phyloP scores from a whole-genome alignment of 2,113 vertebrate genomes.

The Indicator indicator region DNA sequence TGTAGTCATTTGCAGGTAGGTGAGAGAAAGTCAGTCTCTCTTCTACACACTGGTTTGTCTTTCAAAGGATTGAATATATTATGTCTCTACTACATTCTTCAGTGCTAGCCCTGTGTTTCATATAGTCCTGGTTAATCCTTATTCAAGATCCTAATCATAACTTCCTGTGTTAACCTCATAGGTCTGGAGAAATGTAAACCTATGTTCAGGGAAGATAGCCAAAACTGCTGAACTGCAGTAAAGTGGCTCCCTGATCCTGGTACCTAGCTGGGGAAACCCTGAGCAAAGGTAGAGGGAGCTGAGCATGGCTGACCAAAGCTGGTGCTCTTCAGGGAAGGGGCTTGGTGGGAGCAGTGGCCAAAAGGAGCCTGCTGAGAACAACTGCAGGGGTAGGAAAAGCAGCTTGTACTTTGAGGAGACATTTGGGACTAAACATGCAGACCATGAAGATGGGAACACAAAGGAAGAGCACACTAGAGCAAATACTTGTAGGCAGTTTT shows the following conservation, averaged over 20 bases:
- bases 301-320: neutral
- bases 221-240: neutral
- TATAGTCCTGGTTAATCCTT: neutral
- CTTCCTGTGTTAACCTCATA: neutral
- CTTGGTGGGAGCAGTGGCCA: neutral
- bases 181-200: neutral
- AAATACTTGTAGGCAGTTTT: neutral
- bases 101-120: neutral
- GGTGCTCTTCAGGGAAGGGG: neutral
- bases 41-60: neutral
- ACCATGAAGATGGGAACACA: neutral
- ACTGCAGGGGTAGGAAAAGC: neutral
- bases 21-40: neutral
- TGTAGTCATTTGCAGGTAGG: neutral
- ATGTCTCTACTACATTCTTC: neutral
- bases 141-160: neutral
- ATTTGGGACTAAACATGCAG: neutral
- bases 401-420: neutral
- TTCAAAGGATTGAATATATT: neutral
- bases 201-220: neutral
- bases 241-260: neutral
- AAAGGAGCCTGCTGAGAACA: neutral
- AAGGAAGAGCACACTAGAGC: neutral
- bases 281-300: neutral
- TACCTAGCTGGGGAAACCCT: neutral